Evolutionary conservation across 2,888 invertebrate genomes (phyloP).

Genomic region (Catotricha subobsoleta): DNA sequence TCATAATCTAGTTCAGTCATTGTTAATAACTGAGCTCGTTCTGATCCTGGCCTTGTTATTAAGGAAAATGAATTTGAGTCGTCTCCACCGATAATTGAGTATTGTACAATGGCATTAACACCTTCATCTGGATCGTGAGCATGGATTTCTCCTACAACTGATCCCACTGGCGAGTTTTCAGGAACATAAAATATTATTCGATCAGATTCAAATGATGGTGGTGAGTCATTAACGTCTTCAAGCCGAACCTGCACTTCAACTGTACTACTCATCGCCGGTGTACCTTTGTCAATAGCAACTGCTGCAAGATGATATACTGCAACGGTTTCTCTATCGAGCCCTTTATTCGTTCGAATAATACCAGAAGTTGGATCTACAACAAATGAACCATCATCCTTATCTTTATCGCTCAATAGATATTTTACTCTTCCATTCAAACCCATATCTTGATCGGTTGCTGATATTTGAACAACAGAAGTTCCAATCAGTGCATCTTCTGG

Average conservation of each 20-base stretch:
- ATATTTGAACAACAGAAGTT: conserved; percentile 57
- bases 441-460: conserved; percentile 69
- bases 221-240: conserved; percentile 80
- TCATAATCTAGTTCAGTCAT: conserved; percentile 91
- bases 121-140: conserved; percentile 89
- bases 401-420: conserved; percentile 54
- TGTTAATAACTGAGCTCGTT: conserved; percentile 73
- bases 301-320: conserved; percentile 72
- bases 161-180: conserved; percentile 93
- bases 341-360: conserved; percentile 73
- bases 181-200: conserved; percentile 74
- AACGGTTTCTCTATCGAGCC: conserved; percentile 78
- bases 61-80: conserved; percentile 74
- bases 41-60: conserved; percentile 61
- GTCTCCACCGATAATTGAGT: conserved; percentile 85
- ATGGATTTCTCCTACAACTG: conserved; percentile 76
- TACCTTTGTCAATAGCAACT: conserved; percentile 77
- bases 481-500: conserved; percentile 74
- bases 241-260: conserved; percentile 63
- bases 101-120: conserved; percentile 76
- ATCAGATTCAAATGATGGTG: conserved; percentile 76
- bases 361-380: conserved; percentile 85
- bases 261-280: conserved; percentile 50
- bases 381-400: conserved; percentile 74
- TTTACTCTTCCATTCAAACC: conserved; percentile 75